These are phyloP conservation scores for Chironomus tentans DNA, from an alignment of 2,888 invertebrate genomes.

Conservation along the genomic window DNA sequence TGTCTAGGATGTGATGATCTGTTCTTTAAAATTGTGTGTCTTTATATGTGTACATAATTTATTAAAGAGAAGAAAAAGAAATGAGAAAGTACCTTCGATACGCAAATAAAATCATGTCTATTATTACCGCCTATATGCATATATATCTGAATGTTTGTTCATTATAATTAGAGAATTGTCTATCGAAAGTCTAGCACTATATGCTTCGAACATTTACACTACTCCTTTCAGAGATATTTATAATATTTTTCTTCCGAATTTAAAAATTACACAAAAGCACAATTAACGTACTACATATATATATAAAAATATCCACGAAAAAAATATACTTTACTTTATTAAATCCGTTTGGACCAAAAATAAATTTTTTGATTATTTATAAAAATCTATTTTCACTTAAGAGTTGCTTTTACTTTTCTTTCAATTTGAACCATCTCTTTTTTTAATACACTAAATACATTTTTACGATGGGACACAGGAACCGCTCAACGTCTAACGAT, in stretches of 20 bases:
- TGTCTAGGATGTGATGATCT: too few relatives aligned
- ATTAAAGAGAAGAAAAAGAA: too few relatives aligned
- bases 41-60: too few relatives aligned
- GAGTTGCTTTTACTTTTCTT: slow-evolving; percentile 17
- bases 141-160: background rate
- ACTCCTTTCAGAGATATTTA: background rate
- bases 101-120: too few relatives aligned
- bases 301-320: slow-evolving; percentile 12
- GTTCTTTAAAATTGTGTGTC: too few relatives aligned
- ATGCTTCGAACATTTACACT: slow-evolving; percentile 8
- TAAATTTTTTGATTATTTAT: slow-evolving; percentile 27
- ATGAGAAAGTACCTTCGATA: too few relatives aligned
- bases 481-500: slow-evolving; percentile 26
- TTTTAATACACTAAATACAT: slow-evolving; percentile 24
- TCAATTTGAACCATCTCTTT: slow-evolving; percentile 17
- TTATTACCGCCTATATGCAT: too few relatives aligned
- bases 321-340: slow-evolving; percentile 4
- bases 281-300: slow-evolving; percentile 6
- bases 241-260: slow-evolving; percentile 13
- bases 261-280: slow-evolving; percentile 3
- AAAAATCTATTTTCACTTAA: slow-evolving; percentile 27
- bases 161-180: slow-evolving; percentile 27
- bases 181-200: slow-evolving; percentile 26
- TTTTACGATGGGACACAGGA: slow-evolving; percentile 24
- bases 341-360: slow-evolving; percentile 25